A percentile compares a stretch with the other conserved stretches of the same genome.
Conservation (phyloP, 2,113 vertebrate genomes). For the Hystrix brachyura region DNA sequence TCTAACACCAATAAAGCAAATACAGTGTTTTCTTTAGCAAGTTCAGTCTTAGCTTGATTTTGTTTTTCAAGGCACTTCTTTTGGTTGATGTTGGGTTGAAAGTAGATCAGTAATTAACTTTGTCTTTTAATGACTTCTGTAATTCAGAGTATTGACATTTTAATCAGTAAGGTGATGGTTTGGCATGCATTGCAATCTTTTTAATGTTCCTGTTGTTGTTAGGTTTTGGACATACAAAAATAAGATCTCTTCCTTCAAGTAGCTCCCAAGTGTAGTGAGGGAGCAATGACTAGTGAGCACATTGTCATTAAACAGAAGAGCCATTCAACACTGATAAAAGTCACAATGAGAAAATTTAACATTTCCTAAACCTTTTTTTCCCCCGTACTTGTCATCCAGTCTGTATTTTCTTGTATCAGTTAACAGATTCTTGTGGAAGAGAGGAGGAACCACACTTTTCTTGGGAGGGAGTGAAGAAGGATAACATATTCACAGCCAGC, state of each 20-base stretch:
- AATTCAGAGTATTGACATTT: slow-evolving; percentile 52
- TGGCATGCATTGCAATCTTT: neutral
- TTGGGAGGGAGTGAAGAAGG: slow-evolving; percentile 33
- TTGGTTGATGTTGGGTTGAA: slow-evolving; percentile 52
- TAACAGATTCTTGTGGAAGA: slow-evolving; percentile 31
- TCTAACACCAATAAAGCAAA: slow-evolving; percentile 23
- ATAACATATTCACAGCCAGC: neutral
- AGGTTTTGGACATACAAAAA: neutral
- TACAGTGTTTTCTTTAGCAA: slow-evolving; percentile 44
- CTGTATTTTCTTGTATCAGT: neutral
- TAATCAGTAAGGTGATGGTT: neutral
- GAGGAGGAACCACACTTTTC: neutral
- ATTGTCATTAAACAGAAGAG: neutral
- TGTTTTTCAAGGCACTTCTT: slow-evolving; percentile 52
- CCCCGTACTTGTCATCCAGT: neutral
- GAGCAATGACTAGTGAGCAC: neutral
- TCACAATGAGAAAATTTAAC: neutral
- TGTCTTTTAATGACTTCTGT: slow-evolving; percentile 30
- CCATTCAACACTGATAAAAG: neutral
- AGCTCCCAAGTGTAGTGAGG: neutral
- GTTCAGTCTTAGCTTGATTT: slow-evolving; percentile 44
- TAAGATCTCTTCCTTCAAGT: slow-evolving; percentile 7
- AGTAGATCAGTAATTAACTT: slow-evolving; percentile 43
- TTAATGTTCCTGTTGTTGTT: neutral
- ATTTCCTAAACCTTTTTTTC: neutral